These are phyloP conservation scores for Loris lydekkerianus DNA, from an alignment of 2,797 vertebrate species.

Conservation along the genomic window DNA sequence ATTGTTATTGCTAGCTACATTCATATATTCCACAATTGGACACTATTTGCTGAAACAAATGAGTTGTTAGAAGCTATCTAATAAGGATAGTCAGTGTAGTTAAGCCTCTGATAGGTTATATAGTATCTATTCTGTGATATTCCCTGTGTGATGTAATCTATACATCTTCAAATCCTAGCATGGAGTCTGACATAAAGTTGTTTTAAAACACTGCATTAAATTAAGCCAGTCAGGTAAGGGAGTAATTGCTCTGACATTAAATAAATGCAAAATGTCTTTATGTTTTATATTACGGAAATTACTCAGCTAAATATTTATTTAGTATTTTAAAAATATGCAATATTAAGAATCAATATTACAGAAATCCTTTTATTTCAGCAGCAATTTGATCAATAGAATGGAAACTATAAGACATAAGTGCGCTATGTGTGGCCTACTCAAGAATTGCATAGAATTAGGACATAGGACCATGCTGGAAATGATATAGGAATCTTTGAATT, in stretches of 20 bases:
- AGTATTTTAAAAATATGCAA: neutral
- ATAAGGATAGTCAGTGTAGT: neutral
- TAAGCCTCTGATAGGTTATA: neutral
- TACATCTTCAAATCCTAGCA: neutral
- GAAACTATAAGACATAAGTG: neutral
- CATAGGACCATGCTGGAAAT: neutral
- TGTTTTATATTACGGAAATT: neutral
- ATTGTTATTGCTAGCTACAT: neutral
- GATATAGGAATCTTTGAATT: neutral
- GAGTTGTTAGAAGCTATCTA: neutral
- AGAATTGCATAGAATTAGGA: too few relatives aligned
- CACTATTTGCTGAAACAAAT: neutral
- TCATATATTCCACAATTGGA: neutral
- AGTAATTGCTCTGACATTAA: neutral
- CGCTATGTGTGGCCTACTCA: neutral
- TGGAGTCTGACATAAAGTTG: neutral
- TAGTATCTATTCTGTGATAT: neutral
- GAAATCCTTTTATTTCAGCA: neutral
- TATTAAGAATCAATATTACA: neutral
- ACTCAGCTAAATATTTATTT: neutral
- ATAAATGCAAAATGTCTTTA: neutral
- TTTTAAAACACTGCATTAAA: slow-evolving; percentile 10
- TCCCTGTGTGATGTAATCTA: neutral
- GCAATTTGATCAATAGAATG: neutral
- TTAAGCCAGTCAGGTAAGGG: neutral